phyloP scores from a whole-genome alignment of 2,113 vertebrate species.

The Entosphenus tridentatus region DNA sequence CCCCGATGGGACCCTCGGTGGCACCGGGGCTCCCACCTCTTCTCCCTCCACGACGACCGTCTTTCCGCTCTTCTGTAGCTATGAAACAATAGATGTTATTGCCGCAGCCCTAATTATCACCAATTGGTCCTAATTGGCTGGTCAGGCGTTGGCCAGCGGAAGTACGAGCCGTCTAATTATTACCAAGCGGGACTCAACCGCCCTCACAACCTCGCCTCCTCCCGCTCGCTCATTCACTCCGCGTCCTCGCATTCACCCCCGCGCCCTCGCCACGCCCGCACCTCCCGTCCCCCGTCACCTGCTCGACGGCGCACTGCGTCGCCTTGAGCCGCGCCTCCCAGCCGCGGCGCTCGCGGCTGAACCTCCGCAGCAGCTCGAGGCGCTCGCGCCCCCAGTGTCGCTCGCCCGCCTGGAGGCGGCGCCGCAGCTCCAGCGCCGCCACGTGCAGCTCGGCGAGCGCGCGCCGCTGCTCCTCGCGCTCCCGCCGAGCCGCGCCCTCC shows the following conservation, averaged over 20 bases:
- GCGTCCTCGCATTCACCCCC: conserved; percentile 21
- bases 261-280: too few species aligned
- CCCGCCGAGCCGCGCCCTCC: conserved; percentile 29
- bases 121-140: too few species aligned
- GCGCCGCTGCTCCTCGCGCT: conserved; percentile 78
- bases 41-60: not conserved
- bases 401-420: conserved; percentile 76
- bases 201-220: conserved; percentile 23
- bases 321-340: conserved; percentile 61
- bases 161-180: too few species aligned
- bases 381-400: conserved; percentile 87
- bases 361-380: conserved; percentile 57
- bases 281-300: conserved; percentile 20
- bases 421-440: conserved; percentile 81
- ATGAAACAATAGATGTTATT: too few species aligned
- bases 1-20: not conserved
- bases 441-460: conserved; percentile 80
- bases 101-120: too few species aligned
- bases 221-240: conserved; percentile 30
- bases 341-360: conserved; percentile 61
- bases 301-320: conserved; percentile 39
- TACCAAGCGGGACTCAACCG: too few species aligned
- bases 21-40: not conserved
- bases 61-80: too few species aligned
- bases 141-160: too few species aligned